Base-by-base conservation (phyloP, 2,888 invertebrate species). In the Tetrapedia diversipes region DNA sequence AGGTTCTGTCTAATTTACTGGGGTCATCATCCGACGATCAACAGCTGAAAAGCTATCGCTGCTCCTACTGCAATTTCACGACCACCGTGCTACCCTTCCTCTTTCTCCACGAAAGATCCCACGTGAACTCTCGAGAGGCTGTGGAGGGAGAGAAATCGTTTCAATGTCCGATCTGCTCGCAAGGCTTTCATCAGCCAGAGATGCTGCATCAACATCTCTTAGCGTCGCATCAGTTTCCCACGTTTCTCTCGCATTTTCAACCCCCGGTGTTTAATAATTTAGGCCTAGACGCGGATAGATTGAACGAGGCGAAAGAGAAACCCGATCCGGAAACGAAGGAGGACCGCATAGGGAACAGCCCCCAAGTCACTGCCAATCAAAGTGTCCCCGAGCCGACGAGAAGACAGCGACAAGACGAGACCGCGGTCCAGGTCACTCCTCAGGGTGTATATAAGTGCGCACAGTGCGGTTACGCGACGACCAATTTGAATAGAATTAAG, bases 21-120 rank as follows among this genome's bases (percentile, higher is more conserved):
- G 91, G 90, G 0, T 79, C 88, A 4, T 80, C 88, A 0, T 90
- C 92, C 6, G 93, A 93, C n/a, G 93, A 94, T 41, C 88, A 92
- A 37, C 91, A 91, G 91, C 89, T 95, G 81, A 96, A 97, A 92
- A 95, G 95, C 77, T 98, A 98, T 92, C 96, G 96, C 81, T 98
- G 98, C 92, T 96, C 97, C 51, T 95, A 96, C 90, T 98, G 98
- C 91, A 95, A 96, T 67, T 98, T 98, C 91, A 95, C 96, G 51
- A 98, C 98, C 43, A 95, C 97, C 81, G 96, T 97, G 90, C 94
- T 98, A 87, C 97, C 98, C 66, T 97, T 98, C 88, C 93, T 98
- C 84, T 97, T 97, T 92, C 96, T 98, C 61, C 98, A 98, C 92
- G 98, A 98, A 91, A 95, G 97, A 86, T 96, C 97, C 49, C 98